Evolutionary conservation across 2,113 vertebrate species (phyloP), one percentile per base, ranked within the genome.

Genomic region (Prinia subflava): DNA sequence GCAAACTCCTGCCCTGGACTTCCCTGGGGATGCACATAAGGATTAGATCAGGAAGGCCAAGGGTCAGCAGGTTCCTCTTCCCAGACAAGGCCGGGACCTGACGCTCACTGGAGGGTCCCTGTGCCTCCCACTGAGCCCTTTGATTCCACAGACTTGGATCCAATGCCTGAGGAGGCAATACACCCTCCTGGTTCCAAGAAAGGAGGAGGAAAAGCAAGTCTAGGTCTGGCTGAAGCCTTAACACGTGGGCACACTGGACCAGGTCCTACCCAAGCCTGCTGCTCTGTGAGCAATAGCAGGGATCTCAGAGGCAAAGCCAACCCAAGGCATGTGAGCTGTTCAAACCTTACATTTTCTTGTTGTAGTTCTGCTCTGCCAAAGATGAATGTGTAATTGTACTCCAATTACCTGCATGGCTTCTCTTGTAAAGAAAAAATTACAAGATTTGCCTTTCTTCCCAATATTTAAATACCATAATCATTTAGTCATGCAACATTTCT

Each of bases 401-500:
- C 63, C 55, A 92, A 83, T 90, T 94, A 91, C 67, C 95, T 95
- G 83, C 89, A 76, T 52, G 73, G 56, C 71, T 95, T 95, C 94
- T 87, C 93, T 84, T 92, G 90, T 86, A 89, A 79, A 87, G 73
- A 24, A 94, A 74, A 95, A 97, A 94, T 82, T 88, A 95, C 24
- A 17, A 96, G 90, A 89, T 83, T 94, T 91, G 70, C 92, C 59
- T 79, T 93, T 96, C 91, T 89, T 90, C 74, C 68, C 85, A 97
- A 83, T 83, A 93, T 91, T 95, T 95, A 91, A 78, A 92, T 83
- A 87, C 76, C 18, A 22, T 92, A 95, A 94, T 94, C 37, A 93
- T 95, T 95, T 69, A 93, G 91, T 94, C 95, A 95, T 44, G 70
- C 92, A 97, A 95, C 85, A 93, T 73, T 97, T 94, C 90, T 65